Evolutionary conservation across 2,113 vertebrate genomes (phyloP), one percentile per base, ranked within the genome.

Genomic region (Aplodontia rufa): DNA sequence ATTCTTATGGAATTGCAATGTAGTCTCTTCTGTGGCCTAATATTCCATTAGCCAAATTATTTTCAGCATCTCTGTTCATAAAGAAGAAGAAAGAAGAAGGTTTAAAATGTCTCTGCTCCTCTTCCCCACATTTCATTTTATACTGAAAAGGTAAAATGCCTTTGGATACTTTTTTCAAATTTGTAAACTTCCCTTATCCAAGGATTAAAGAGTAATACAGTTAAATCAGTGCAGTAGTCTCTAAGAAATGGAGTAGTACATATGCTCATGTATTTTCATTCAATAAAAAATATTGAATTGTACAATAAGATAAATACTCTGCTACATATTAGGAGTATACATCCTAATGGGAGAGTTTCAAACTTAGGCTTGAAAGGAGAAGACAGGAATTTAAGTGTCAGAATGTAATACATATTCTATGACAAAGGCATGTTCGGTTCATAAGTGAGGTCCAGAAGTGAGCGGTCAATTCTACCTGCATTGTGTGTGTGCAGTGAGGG

Each of bases 21-120:
- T 81, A 81, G 22, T 53, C 51, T 82, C 47, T 94, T 95, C 40
- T 90, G 75, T 82, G 35, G 47, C 35, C 68, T 89, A 45, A 89
- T 81, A 89, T 87, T 82, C 86, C 83, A 89, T 94, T 95, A 95
- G 35, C 40, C 78, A 94, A 94, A 93, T 96, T 91, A 86, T 85
- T 78, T 9, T 91, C 45, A 51, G 68, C 85, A 32, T 93, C 78
- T 86, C 3, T 81, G 85, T 86, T 95, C 37, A 95, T 88, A 96
- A 85, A 93, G 30, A 32, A 40, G 10, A 87, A 76, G 37, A 68
- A 79, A 62, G 49, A 84, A 80, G 66, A 96, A 79, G 17, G 32
- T 69, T 85, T 93, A 92, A 66, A 92, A 11, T 53, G n/a, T 37
- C 8, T 90, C 19, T 87, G 6, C 14, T 93, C 16, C 4, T 71